A percentile compares a stretch with the other conserved stretches of the same genome.
Evolutionary conservation across 2,888 invertebrate genomes (phyloP).

Genomic region (Spodoptera littoralis): DNA sequence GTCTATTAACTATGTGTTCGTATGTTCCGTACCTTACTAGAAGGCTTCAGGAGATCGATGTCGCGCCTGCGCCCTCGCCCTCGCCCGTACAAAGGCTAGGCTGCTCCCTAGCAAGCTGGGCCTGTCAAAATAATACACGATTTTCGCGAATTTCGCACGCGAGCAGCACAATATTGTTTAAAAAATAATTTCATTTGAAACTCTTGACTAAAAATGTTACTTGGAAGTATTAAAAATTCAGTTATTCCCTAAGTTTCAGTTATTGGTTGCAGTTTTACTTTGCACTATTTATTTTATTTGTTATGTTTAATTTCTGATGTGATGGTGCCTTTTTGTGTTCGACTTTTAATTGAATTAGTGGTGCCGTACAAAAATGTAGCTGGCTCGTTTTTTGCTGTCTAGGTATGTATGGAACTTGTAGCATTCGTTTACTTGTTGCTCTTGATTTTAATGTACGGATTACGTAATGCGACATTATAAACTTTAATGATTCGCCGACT

Average conservation of each 20-base stretch:
- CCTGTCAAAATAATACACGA: conserved; percentile 82
- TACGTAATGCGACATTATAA: conserved; percentile 79
- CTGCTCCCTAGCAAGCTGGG: conserved; percentile 73
- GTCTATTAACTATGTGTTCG: conserved; percentile 19
- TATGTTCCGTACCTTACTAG: conserved; percentile 56
- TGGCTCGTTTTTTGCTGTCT: conserved; percentile 49
- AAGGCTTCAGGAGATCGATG: conserved; percentile 81
- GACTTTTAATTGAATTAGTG: conserved; percentile 67
- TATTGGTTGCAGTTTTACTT: conserved; percentile 37
- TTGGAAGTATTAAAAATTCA: conserved; percentile 24
- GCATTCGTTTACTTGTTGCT: conserved; percentile 82
- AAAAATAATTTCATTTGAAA: conserved; percentile 24
- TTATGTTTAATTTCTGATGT: conserved; percentile 60
- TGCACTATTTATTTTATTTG: conserved; percentile 50
- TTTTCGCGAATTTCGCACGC: conserved; percentile 72
- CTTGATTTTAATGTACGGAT: conserved; percentile 67
- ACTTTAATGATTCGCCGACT: conserved; percentile 51
- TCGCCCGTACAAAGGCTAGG: conserved; percentile 80
- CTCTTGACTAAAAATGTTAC: conserved; percentile 33
- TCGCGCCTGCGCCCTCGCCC: conserved; percentile 75
- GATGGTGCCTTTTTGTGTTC: conserved; percentile 66
- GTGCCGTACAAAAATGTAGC: conserved; percentile 77
- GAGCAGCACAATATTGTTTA: conserved; percentile 47
- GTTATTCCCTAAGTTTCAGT: conserved; percentile 23
- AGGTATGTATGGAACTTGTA: conserved; percentile 75